Conservation (phyloP, 2,888 invertebrate species). For the Carpatolechia fugitivella region DNA sequence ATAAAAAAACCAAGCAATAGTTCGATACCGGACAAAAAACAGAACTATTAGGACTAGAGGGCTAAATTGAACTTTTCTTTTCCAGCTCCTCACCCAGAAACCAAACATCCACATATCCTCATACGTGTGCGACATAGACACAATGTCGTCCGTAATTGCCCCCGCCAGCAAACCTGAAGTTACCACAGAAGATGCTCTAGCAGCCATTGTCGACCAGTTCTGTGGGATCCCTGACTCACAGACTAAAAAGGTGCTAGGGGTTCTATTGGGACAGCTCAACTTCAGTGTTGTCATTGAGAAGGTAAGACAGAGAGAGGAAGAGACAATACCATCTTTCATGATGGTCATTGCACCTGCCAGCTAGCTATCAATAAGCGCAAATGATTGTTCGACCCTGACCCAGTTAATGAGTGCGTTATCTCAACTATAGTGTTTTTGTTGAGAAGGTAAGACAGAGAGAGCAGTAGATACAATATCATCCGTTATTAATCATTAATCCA, state of each 20-base stretch:
- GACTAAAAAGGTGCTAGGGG: constrained; percentile 51
- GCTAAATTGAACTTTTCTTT: not conserved
- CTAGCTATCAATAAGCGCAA: too few relatives aligned
- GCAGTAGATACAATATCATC: constrained; percentile 53
- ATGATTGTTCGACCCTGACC: too few relatives aligned
- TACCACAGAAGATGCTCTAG: constrained; percentile 50
- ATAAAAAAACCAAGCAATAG: too few relatives aligned
- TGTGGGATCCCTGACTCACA: constrained; percentile 62
- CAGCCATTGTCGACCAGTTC: constrained; percentile 63
- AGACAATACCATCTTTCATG: not conserved
- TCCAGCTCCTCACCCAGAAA: not conserved
- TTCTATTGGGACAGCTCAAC: constrained; percentile 66
- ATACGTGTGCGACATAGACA: constrained; percentile 53
- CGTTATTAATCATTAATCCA: constrained; percentile 46
- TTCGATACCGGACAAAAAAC: too few relatives aligned
- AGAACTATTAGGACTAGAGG: too few relatives aligned
- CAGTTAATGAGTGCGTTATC: too few relatives aligned
- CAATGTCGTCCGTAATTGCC: constrained; percentile 44
- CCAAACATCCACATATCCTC: constrained; percentile 39
- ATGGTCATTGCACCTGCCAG: too few relatives aligned
- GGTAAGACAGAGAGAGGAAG: constrained; percentile 52
- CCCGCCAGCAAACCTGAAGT: constrained; percentile 46
- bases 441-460: constrained; percentile 52
- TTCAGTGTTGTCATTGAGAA: constrained; percentile 50
- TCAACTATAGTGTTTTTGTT: constrained; percentile 58